A percentile compares a stretch with the other conserved stretches of the same genome.
These are phyloP conservation scores for Chalcosyrphus nemorum DNA, from an alignment of 2,888 invertebrate species.

Conservation along the genomic window DNA sequence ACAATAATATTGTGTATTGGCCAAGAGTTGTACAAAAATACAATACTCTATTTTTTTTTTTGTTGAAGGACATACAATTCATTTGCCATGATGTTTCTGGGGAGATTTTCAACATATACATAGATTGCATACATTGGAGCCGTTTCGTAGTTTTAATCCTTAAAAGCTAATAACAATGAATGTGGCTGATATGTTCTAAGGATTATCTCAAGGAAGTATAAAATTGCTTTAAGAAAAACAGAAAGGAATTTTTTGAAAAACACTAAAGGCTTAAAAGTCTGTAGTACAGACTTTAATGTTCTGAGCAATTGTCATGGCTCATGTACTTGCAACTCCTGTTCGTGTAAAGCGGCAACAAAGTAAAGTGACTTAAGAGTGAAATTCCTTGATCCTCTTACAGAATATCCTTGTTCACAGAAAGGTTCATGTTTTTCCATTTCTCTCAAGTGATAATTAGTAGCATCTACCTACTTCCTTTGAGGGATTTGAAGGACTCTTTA, in stretches of 20 bases:
- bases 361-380: not conserved
- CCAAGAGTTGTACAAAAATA: not conserved
- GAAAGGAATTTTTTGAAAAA: no score
- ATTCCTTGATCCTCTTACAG: not conserved
- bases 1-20: slow-evolving; percentile 33
- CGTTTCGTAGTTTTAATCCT: slow-evolving; percentile 7
- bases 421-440: not conserved
- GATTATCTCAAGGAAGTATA: no score
- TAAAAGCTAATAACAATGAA: slow-evolving; percentile 31
- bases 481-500: not conserved
- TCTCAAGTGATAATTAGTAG: not conserved
- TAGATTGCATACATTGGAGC: no score
- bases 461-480: no score
- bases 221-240: no score
- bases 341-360: not conserved
- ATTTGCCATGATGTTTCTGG: not conserved
- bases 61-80: not conserved
- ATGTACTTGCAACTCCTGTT: not conserved
- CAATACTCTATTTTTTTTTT: not conserved
- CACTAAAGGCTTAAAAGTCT: no score
- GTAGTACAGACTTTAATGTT: not conserved
- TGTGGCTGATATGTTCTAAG: no score
- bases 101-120: no score
- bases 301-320: not conserved
- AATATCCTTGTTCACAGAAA: not conserved